These are phyloP conservation scores for Oncorhynchus keta DNA, from an alignment of 2,113 vertebrate species.

Conservation along the genomic window DNA sequence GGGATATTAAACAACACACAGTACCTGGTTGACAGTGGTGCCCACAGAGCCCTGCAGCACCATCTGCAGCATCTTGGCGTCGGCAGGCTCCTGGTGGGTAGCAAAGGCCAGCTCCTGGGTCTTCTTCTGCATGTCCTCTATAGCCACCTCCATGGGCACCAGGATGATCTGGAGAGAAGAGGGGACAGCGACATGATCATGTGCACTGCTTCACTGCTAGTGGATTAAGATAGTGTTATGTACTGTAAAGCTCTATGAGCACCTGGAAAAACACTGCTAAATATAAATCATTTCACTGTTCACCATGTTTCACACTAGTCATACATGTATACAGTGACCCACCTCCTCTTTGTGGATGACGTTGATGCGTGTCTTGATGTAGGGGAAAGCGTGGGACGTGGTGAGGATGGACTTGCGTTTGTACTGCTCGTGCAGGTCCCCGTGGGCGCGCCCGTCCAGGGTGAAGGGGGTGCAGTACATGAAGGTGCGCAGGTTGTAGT, in stretches of 20 bases:
- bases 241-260: too few species aligned
- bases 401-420: slow-evolving; percentile 89
- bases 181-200: background rate
- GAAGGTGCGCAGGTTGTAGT: slow-evolving; percentile 89
- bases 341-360: slow-evolving; percentile 90
- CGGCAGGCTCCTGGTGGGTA: slow-evolving; percentile 87
- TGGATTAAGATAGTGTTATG: too few species aligned
- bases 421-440: slow-evolving; percentile 86
- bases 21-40: slow-evolving; percentile 92
- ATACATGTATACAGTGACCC: background rate
- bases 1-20: slow-evolving; percentile 27
- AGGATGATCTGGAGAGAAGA: slow-evolving; percentile 77
- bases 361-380: slow-evolving; percentile 90
- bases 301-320: background rate
- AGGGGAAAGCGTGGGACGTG: slow-evolving; percentile 89
- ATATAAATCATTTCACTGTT: too few species aligned
- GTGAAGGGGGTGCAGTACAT: slow-evolving; percentile 93
- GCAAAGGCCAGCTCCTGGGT: slow-evolving; percentile 88
- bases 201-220: background rate
- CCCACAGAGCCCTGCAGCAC: slow-evolving; percentile 90
- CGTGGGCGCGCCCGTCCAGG: slow-evolving; percentile 85
- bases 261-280: background rate
- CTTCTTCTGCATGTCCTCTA: slow-evolving; percentile 95
- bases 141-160: slow-evolving; percentile 90
- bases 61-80: slow-evolving; percentile 94